Conservation (phyloP, 2,888 invertebrate species). For the Colletes collaris region DNA sequence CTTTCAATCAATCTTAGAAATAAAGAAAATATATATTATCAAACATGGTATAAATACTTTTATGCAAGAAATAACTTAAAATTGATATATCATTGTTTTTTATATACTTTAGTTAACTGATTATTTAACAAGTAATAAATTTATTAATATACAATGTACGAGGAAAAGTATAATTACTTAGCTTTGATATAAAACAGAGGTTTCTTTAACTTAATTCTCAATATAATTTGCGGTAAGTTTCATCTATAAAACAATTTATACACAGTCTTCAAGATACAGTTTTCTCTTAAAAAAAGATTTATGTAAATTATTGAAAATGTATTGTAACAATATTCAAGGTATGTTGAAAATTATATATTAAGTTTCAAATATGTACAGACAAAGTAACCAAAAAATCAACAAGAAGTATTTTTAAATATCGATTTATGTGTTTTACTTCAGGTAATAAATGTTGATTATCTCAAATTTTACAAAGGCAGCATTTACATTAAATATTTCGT, state of each 20-base stretch:
- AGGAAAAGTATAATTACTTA: slow-evolving; percentile 32
- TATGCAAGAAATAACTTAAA: too few relatives aligned
- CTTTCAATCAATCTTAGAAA: too few relatives aligned
- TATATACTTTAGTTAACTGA: slow-evolving; percentile 34
- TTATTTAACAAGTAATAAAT: slow-evolving; percentile 44
- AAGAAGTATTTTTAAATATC: not conserved
- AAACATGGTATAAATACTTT: too few relatives aligned
- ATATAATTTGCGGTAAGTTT: slow-evolving; percentile 12
- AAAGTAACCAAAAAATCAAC: not conserved
- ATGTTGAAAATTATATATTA: not conserved
- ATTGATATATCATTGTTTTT: not conserved
- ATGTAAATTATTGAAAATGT: slow-evolving; percentile 12
- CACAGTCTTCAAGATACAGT: slow-evolving; percentile 18
- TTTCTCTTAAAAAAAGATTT: slow-evolving; percentile 1
- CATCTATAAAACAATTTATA: slow-evolving; percentile 29
- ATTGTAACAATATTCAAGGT: slow-evolving; percentile 10
- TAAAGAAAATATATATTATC: too few relatives aligned
- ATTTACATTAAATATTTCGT: slow-evolving; percentile 10
- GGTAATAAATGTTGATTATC: not conserved
- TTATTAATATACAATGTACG: slow-evolving; percentile 40
- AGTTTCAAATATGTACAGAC: slow-evolving; percentile 6
- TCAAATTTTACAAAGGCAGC: not conserved
- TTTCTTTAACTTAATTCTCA: slow-evolving; percentile 30
- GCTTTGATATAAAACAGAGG: slow-evolving; percentile 11
- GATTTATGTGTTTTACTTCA: not conserved